Conservation (phyloP, 2,888 invertebrate genomes). For the Orthosia gothica region DNA sequence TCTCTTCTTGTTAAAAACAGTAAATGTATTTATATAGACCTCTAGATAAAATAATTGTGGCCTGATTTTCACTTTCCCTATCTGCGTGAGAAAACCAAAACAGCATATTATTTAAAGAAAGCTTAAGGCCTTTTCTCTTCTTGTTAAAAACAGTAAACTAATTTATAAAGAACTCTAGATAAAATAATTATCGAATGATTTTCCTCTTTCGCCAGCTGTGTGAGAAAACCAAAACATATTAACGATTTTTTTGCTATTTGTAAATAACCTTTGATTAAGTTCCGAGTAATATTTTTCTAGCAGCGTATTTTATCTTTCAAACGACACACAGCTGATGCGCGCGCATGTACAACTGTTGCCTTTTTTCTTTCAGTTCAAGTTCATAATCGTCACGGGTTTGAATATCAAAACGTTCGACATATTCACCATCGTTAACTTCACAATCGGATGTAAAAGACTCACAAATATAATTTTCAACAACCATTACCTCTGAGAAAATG, state of each 20-base stretch:
- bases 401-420: conserved; percentile 8
- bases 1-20: background rate
- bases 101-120: background rate
- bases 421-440: background rate
- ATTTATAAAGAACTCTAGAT: too few species aligned
- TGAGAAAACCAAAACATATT: too few species aligned
- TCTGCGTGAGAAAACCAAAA: too few species aligned
- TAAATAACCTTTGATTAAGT: background rate
- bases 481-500: background rate
- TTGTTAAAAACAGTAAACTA: background rate
- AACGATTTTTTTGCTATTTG: too few species aligned
- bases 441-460: background rate
- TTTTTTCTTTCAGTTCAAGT: conserved; percentile 29
- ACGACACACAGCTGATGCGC: conserved; percentile 13
- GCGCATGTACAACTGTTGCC: conserved; percentile 37
- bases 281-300: background rate
- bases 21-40: too few species aligned
- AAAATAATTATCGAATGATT: too few species aligned
- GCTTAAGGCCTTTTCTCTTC: background rate
- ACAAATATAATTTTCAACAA: too few species aligned
- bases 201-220: too few species aligned
- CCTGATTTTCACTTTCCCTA: too few species aligned
- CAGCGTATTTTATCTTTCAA: background rate
- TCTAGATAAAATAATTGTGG: too few species aligned
- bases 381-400: conserved; percentile 19